phyloP scores from a whole-genome alignment of 2,113 vertebrate genomes.

The Scopus umbretta region DNA sequence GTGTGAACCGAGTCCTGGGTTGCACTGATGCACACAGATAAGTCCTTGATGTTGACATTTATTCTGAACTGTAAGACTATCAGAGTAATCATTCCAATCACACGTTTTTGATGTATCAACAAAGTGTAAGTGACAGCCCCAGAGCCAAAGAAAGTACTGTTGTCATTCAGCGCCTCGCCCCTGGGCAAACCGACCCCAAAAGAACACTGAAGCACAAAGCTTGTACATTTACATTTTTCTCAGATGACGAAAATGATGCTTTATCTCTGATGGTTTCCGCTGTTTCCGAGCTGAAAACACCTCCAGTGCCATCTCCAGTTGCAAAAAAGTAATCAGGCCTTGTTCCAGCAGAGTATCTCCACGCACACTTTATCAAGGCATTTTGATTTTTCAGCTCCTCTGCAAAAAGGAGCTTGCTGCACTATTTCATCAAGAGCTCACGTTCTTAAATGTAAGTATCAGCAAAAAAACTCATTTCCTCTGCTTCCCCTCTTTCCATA shows the following conservation, averaged over 20 bases:
- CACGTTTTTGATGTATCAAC: background rate
- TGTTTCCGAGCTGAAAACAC: background rate
- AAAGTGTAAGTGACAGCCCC: background rate
- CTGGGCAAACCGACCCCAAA: background rate
- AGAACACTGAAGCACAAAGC: background rate
- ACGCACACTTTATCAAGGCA: background rate
- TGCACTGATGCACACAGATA: background rate
- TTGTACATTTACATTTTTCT: background rate
- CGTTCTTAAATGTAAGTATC: background rate
- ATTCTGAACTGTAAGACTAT: background rate
- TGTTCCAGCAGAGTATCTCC: background rate
- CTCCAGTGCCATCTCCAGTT: background rate
- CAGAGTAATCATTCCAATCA: background rate
- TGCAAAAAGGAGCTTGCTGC: background rate
- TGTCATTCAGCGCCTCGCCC: background rate
- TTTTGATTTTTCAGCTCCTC: background rate
- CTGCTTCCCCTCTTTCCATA: background rate
- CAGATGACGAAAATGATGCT: background rate
- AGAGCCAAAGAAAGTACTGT: background rate
- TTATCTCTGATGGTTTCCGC: background rate
- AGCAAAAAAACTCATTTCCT: background rate
- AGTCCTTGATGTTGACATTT: background rate
- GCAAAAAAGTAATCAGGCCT: background rate
- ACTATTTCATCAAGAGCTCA: background rate
- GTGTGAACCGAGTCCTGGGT: background rate